Base-by-base conservation (phyloP, 2,113 vertebrate species). In the Entelurus aequoreus region DNA sequence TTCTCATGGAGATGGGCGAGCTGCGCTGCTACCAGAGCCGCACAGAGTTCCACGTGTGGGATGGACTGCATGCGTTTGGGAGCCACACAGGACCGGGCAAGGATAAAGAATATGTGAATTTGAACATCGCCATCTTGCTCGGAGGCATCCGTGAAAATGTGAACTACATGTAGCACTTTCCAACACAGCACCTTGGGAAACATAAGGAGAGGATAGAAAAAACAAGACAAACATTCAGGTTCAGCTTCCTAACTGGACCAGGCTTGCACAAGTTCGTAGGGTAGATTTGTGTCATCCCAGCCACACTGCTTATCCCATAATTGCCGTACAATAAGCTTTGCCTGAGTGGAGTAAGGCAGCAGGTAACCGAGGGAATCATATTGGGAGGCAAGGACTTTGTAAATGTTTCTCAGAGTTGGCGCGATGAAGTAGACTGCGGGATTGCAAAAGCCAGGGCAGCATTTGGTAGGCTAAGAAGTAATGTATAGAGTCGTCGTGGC, bases 351-450 rank as follows among this genome's bases (percentile, higher is more conserved):
- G 47, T n/a, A 77, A 4, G 57, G 65, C 1, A 75, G 6, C 14
- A 72, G 55, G 8, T 58, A 67, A 4, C 63, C 63, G 1, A 81
- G 13, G 4, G 63, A 69, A 36, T 78, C 28, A 5, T 71, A 73
- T 8, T 74, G 66, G 6, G 13, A 48, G 6, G 51, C 54, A 48
- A 28, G 28, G 28, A 28, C 28, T 28, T 28, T 28, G 28, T 28
- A 28, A 28, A 28, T 28, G 28, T 28, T 62, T 8, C 54, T 37
- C 28, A 71, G 16, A 5, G 60, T 76, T 5, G n/a, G 58, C 4
- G 58, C 14, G n/a, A n/a, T n/a, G n/a, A n/a, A n/a, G n/a, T n/a
- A n/a, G n/a, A n/a, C n/a, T n/a, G n/a, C n/a, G n/a, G n/a, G n/a
- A n/a, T n/a, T n/a, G n/a, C n/a, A n/a, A n/a, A n/a, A n/a, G n/a